These are phyloP conservation scores for Montifringilla adamsi DNA, from an alignment of 2,113 vertebrate genomes.

Conservation along the genomic window DNA sequence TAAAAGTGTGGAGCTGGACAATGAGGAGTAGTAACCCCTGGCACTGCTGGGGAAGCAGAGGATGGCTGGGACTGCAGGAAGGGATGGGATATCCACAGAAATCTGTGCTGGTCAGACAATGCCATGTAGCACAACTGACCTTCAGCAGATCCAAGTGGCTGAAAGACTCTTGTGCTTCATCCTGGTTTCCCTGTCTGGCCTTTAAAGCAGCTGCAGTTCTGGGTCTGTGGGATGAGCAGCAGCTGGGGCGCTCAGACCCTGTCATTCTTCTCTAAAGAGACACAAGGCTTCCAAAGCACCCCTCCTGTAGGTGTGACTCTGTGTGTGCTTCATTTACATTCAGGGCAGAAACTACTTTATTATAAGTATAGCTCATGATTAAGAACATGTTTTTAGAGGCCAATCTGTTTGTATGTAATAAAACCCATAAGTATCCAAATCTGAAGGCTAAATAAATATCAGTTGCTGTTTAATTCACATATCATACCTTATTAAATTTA, in stretches of 20 bases:
- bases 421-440: background rate
- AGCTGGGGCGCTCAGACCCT: background rate
- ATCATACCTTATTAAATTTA: constrained; percentile 34
- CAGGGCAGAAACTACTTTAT: background rate
- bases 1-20: background rate
- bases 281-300: background rate
- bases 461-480: constrained; percentile 21
- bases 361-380: background rate
- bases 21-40: background rate
- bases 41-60: background rate
- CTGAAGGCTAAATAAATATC: constrained; percentile 22
- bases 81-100: background rate
- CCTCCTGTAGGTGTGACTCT: background rate
- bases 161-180: accelerated
- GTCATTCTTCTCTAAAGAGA: background rate
- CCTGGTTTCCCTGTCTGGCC: background rate
- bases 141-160: background rate
- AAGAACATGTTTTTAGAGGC: constrained; percentile 17
- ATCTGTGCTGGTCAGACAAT: background rate
- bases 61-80: background rate
- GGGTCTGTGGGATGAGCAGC: background rate
- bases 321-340: background rate
- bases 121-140: accelerated
- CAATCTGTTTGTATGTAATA: background rate
- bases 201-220: background rate